These are phyloP conservation scores for Cyanoramphus novaezelandiae DNA, from an alignment of 2,113 vertebrate species.

Conservation along the genomic window DNA sequence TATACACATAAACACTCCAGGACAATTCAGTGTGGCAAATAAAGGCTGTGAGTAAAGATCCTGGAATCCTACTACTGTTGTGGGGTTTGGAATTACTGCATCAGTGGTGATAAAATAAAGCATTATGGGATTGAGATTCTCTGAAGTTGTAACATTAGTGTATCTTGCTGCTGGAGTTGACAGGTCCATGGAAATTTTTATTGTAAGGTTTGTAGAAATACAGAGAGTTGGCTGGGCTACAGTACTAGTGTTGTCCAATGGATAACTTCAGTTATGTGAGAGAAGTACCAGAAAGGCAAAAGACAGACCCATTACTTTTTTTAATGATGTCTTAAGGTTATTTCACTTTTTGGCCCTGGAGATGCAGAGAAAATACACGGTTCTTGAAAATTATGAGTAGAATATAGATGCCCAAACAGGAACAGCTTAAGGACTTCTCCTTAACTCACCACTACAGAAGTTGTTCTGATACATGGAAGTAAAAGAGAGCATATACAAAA, in stretches of 20 bases:
- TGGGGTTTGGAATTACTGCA: not conserved
- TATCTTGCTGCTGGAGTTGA: not conserved
- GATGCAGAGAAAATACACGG: not conserved
- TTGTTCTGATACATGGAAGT: not conserved
- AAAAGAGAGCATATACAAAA: not conserved
- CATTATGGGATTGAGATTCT: not conserved
- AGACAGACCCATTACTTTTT: not conserved
- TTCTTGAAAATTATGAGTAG: not conserved
- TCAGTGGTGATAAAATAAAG: not conserved
- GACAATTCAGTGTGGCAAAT: not conserved
- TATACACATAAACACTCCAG: not conserved
- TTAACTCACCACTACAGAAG: rapidly evolving
- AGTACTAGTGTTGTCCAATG: not conserved
- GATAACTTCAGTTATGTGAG: not conserved
- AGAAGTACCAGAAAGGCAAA: not conserved
- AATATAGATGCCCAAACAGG: not conserved
- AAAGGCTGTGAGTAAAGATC: not conserved
- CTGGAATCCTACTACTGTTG: not conserved
- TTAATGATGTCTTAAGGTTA: not conserved
- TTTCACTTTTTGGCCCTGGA: not conserved
- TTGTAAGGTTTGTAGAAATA: not conserved
- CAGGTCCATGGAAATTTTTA: not conserved
- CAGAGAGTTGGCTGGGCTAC: not conserved
- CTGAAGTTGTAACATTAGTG: not conserved
- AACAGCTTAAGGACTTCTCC: not conserved